phyloP scores from a whole-genome alignment of 2,888 invertebrate genomes.

The Coremacera marginata region DNA sequence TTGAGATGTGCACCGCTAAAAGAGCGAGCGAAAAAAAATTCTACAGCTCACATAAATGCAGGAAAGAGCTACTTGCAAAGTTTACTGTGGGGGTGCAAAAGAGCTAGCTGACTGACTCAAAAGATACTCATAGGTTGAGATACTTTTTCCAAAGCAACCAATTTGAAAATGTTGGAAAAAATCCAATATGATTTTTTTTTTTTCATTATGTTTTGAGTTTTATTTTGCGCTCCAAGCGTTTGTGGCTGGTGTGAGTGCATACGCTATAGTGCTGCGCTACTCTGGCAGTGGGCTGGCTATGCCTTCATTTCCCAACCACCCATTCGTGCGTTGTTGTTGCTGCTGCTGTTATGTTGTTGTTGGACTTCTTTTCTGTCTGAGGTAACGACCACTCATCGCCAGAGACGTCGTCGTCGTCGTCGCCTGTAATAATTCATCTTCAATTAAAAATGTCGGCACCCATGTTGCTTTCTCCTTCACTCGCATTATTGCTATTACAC shows the following conservation, averaged over 20 bases:
- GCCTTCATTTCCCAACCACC: not conserved
- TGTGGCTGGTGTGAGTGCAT: not conserved
- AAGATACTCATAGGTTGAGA: conserved; percentile 32
- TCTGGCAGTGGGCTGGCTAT: conserved; percentile 9
- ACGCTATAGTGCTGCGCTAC: not conserved
- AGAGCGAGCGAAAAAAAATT: conserved; percentile 17
- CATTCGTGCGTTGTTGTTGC: not conserved
- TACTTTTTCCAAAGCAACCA: conserved; percentile 16
- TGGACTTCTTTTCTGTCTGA: not conserved
- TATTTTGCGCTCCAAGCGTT: not conserved
- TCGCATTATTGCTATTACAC: conserved; percentile 22
- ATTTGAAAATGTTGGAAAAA: conserved; percentile 15
- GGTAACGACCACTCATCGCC: conserved; percentile 31
- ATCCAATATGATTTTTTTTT: conserved; percentile 32
- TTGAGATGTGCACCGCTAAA: not conserved
- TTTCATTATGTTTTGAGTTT: not conserved
- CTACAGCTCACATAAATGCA: not conserved
- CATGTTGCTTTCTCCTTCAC: conserved; percentile 44
- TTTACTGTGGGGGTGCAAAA: not conserved
- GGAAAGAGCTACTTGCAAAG: not conserved
- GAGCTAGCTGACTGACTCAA: conserved; percentile 6
- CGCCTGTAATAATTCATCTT: conserved; percentile 60
- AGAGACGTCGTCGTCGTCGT: conserved; percentile 31
- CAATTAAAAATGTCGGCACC: conserved; percentile 68
- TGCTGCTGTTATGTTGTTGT: conserved; percentile 5